These are phyloP conservation scores for Paedocypris micromegethes DNA, from an alignment of 2,797 vertebrate species.

Conservation along the genomic window DNA sequence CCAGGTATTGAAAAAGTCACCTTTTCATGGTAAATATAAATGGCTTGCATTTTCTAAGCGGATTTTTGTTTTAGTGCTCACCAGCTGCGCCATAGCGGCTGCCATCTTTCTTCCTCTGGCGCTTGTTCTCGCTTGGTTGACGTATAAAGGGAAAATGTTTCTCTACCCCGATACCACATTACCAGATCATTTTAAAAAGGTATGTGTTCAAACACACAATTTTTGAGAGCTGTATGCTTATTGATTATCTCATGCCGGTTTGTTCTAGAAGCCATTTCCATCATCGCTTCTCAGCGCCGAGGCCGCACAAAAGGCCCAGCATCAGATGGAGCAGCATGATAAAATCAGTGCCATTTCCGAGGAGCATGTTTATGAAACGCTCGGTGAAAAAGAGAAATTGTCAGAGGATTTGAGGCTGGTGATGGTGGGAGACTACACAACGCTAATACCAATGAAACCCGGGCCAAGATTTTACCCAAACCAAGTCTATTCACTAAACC, in stretches of 20 bases:
- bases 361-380: background rate
- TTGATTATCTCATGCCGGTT: background rate
- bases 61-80: conserved; percentile 9
- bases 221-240: background rate
- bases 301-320: conserved; percentile 1
- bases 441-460: background rate
- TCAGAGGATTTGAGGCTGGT: conserved; percentile 9
- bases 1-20: conserved; percentile 6
- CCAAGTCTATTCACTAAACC: conserved; percentile 20
- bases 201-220: background rate
- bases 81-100: conserved; percentile 8
- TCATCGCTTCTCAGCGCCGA: conserved; percentile 13
- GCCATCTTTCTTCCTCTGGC: conserved; percentile 11
- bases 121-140: background rate
- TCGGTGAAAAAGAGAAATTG: background rate
- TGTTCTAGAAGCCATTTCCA: conserved; percentile 6
- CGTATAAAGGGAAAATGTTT: conserved; percentile 17
- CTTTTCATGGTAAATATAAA: no score
- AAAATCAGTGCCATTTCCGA: conserved; percentile 19
- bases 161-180: conserved; percentile 26
- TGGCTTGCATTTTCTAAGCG: background rate
- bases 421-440: conserved; percentile 23
- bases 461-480: conserved; percentile 19
- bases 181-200: conserved; percentile 19
- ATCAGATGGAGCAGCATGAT: conserved; percentile 13